Base-by-base conservation (phyloP, 2,797 vertebrate genomes). In the Chanos chanos region DNA sequence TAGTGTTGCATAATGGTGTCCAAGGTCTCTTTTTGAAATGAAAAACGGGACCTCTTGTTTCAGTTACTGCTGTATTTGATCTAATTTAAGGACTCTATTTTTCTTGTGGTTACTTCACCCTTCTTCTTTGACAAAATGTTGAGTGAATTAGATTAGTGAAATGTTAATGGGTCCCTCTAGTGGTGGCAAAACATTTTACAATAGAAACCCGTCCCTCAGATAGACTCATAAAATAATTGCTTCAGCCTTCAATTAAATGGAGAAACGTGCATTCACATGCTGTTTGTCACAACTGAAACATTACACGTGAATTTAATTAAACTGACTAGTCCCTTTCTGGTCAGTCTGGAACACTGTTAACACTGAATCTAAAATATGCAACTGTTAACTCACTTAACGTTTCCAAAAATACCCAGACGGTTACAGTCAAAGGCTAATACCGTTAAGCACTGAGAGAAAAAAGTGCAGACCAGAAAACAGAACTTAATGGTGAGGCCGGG, bases 271-370 rank as follows among this genome's bases (percentile, higher is more conserved):
- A 48, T 31, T 24, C 50, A n/a, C n/a, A n/a, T n/a, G n/a, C n/a
- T 50, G 18, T 58, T 50, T 25, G 40, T 51, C 60, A 15, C 8
- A 15, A 57, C 31, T 61, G 30, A 50, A 53, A 65, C 12, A 3
- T 41, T 6, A 55, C 40, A 44, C 48, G 28, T 37, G 24, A 5
- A 25, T 4, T 41, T 62, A 50, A 45, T 68, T 61, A 61, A 58
- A 37, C 61, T 61, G 61, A 27, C 7, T 48, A 61, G 61, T 52
- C 47, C n/a, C 39, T 61, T 31, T 50, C 44, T 44, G 31, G 41
- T 37, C 5, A 72, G 28, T 40, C 9, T 41, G 59, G 55, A 7
- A n/a, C 7, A 19, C 31, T 12, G n/a, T n/a, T n/a, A n/a, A n/a
- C n/a, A n/a, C n/a, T n/a, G n/a, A n/a, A n/a, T n/a, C n/a, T 8